Conservation (phyloP, 2,888 invertebrate species). For the Ectropis crepuscularia region DNA sequence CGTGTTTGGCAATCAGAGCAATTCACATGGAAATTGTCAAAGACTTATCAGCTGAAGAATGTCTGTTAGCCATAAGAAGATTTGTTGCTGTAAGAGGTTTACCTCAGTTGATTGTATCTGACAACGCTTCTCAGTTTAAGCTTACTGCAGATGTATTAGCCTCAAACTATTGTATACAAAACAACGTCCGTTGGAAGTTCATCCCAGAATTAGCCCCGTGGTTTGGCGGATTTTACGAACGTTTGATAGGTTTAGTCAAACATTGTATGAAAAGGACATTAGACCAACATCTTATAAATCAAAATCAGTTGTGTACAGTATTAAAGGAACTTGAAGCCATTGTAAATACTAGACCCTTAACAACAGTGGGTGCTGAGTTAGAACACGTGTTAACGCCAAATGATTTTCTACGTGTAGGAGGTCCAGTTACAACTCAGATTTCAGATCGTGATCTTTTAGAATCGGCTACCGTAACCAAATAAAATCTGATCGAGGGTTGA, state of each 20-base stretch:
- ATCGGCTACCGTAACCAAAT: neutral
- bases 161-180: conserved; percentile 7
- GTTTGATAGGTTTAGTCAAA: conserved; percentile 20
- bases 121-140: conserved; percentile 35
- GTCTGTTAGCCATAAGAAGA: neutral
- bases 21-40: conserved; percentile 28
- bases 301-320: neutral
- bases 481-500: neutral
- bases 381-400: neutral
- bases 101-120: conserved; percentile 27
- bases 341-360: neutral
- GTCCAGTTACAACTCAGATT: no score
- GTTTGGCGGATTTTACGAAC: conserved; percentile 41
- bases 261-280: conserved; percentile 7
- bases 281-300: conserved; percentile 1
- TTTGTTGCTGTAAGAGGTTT: conserved; percentile 22
- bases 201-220: conserved; percentile 40
- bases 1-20: conserved; percentile 35
- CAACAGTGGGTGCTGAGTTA: neutral
- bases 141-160: conserved; percentile 27
- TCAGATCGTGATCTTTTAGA: no score
- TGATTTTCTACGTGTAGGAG: neutral
- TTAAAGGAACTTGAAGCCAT: conserved; percentile 4
- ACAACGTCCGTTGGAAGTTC: conserved; percentile 36
- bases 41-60: conserved; percentile 3